Percentiles rank a stretch among this genome's conserved stretches.
Conservation (phyloP, 2,113 vertebrate species). For the Vicugna pacos region DNA sequence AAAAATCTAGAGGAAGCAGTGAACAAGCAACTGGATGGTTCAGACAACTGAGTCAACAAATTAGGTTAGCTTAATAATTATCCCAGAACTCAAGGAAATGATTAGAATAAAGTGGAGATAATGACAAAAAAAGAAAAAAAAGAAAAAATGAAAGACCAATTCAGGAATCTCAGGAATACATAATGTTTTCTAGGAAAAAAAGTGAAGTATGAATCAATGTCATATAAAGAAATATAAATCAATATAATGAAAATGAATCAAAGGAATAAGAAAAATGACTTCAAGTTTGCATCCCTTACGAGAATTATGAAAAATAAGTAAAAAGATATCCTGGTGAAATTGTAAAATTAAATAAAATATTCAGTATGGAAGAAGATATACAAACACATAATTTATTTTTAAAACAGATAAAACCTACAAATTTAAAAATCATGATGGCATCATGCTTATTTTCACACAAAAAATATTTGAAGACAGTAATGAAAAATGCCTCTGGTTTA, state of each 20-base stretch:
- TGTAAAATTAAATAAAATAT: background rate
- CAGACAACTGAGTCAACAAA: conserved; percentile 3
- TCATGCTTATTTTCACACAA: background rate
- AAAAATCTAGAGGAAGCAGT: background rate
- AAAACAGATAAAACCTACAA: background rate
- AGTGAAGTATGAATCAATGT: background rate
- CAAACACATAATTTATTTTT: background rate
- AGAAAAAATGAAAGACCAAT: background rate
- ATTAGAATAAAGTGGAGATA: background rate
- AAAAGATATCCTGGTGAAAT: background rate
- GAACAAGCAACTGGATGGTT: background rate
- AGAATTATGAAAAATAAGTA: background rate
- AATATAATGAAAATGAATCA: background rate
- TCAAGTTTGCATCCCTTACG: background rate
- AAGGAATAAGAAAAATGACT: background rate
- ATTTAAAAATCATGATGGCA: background rate
- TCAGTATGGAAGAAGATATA: background rate
- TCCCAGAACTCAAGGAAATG: background rate
- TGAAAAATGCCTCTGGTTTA: background rate
- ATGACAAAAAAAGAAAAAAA: background rate
- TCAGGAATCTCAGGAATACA: background rate
- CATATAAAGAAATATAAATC: background rate
- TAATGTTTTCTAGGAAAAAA: background rate
- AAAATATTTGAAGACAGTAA: background rate
- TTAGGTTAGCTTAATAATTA: background rate